phyloP scores from a whole-genome alignment of 2,797 vertebrate genomes.

The Eulemur rubriventer region DNA sequence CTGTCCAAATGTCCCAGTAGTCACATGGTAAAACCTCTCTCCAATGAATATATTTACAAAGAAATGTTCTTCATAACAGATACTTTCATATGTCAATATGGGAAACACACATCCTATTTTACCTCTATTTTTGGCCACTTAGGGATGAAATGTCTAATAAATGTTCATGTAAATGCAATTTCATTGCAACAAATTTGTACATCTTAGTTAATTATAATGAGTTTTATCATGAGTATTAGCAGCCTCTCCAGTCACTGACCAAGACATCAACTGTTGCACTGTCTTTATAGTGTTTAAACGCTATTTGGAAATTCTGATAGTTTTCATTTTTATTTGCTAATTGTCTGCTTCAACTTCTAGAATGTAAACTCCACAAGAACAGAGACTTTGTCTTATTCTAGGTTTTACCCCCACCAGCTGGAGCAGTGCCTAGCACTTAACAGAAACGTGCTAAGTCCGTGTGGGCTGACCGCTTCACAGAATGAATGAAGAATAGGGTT shows the following conservation, averaged over 20 bases:
- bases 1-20: background rate
- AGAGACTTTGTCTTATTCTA: background rate
- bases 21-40: background rate
- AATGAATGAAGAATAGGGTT: background rate
- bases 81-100: background rate
- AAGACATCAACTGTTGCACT: background rate
- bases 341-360: background rate
- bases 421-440: background rate
- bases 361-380: background rate
- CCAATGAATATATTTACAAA: background rate
- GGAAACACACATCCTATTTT: background rate
- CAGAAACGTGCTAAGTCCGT: accelerated
- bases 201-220: background rate
- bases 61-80: background rate
- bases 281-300: background rate
- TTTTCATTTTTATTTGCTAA: background rate
- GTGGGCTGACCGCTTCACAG: background rate
- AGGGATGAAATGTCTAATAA: background rate
- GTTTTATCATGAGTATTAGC: background rate
- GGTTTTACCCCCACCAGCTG: background rate
- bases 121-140: background rate
- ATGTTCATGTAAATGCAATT: background rate
- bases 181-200: background rate
- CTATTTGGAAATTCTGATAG: background rate
- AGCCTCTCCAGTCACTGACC: background rate